Evolutionary conservation across 2,797 vertebrate species (phyloP).

Genomic region (Danio kyathit): DNA sequence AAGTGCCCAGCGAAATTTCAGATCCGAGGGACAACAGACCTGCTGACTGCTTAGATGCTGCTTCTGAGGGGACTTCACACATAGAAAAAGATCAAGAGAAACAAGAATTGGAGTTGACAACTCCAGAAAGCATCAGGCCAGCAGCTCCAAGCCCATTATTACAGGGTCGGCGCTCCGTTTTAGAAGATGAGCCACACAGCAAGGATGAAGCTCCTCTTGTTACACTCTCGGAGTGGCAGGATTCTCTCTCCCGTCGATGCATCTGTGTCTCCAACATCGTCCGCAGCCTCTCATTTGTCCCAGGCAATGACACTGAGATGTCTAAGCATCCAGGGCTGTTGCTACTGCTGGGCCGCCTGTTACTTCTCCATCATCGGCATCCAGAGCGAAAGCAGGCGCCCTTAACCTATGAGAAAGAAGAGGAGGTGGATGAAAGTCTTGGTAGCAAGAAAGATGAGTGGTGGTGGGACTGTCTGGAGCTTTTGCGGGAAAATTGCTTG

Average conservation of each 20-base stretch:
- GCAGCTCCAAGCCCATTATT: slow-evolving; percentile 33
- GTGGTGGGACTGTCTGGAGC: slow-evolving; percentile 99
- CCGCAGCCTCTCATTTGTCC: slow-evolving; percentile 97
- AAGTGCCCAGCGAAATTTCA: slow-evolving; percentile 72
- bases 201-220: slow-evolving; percentile 96
- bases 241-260: slow-evolving; percentile 94
- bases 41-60: slow-evolving; percentile 73
- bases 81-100: slow-evolving; percentile 68
- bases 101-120: slow-evolving; percentile 76
- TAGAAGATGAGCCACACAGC: slow-evolving; percentile 98
- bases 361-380: slow-evolving; percentile 96
- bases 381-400: slow-evolving; percentile 96
- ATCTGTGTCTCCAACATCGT: slow-evolving; percentile 97
- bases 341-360: slow-evolving; percentile 92
- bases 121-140: slow-evolving; percentile 38
- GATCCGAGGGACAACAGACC: slow-evolving; percentile 81
- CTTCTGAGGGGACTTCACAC: slow-evolving; percentile 75
- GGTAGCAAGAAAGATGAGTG: slow-evolving; percentile 95
- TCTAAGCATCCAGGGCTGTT: slow-evolving; percentile 96
- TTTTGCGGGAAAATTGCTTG: slow-evolving; percentile 95
- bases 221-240: slow-evolving; percentile 95
- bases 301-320: slow-evolving; percentile 98
- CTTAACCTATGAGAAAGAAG: slow-evolving; percentile 96
- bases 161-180: slow-evolving; percentile 77
- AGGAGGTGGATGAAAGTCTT: slow-evolving; percentile 92